A percentile compares a stretch with the other conserved stretches of the same genome.
phyloP scores from a whole-genome alignment of 2,113 vertebrate species.

The Crocuta crocuta region DNA sequence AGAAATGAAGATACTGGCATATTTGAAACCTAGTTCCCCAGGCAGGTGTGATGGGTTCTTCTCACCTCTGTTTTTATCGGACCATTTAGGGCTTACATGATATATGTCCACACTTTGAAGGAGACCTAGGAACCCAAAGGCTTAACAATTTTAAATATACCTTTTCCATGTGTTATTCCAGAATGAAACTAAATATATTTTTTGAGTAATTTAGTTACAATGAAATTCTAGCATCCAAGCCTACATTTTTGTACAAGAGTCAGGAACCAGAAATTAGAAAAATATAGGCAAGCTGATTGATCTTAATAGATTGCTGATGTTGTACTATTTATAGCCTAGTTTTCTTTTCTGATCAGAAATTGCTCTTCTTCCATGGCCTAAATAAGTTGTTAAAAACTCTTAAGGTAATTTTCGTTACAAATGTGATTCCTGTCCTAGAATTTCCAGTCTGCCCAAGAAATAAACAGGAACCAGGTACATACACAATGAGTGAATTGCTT shows the following conservation, averaged over 20 bases:
- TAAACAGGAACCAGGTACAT: neutral
- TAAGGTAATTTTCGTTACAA: neutral
- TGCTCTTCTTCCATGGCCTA: neutral
- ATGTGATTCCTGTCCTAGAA: neutral
- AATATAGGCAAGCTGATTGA: neutral
- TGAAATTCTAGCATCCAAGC: neutral
- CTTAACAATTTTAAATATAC: neutral
- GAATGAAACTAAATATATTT: neutral
- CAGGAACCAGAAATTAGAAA: neutral
- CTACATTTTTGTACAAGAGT: neutral
- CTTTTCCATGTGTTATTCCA: neutral
- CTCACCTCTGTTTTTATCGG: neutral
- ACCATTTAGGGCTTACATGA: neutral
- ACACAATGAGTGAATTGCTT: neutral
- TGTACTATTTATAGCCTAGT: neutral
- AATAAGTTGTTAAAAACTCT: neutral
- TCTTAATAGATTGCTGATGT: neutral
- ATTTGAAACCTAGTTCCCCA: neutral
- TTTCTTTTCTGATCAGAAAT: neutral
- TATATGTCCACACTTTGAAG: neutral
- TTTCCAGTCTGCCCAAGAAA: neutral
- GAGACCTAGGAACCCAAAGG: neutral
- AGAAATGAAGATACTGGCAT: neutral
- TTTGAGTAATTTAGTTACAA: constrained; percentile 5
- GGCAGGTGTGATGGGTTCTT: neutral